Base-by-base conservation (phyloP, 2,797 vertebrate species). In the Onychomys leucogaster region DNA sequence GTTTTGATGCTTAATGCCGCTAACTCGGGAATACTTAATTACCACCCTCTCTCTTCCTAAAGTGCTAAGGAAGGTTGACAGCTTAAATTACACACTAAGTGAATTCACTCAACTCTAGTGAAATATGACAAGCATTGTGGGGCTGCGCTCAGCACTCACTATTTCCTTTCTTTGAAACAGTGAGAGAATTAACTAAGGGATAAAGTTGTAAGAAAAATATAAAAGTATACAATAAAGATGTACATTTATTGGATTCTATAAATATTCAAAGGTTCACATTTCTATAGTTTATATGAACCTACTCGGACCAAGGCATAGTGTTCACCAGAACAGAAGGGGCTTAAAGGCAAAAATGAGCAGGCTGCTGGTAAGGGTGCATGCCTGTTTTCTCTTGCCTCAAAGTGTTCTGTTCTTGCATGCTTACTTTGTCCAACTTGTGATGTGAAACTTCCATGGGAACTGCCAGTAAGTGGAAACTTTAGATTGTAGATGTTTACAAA, bases 11-110 rank as follows among this genome's bases (percentile, higher is more conserved):
- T 71, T 46, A 37, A 82, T 94, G 94, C 69, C 93, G 76, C 92
- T 75, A 94, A 94, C 69, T 93, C 77, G 77, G 89, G 93, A 87
- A 97, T 92, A 46, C 41, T 90, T 95, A 96, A 89, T 94, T 90
- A 41, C 65, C 71, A 65, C 80, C 32, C 77, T 87, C 46, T 61
- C 10, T 89, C 34, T 25, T 55, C 6, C 32, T 29, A 61, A 81
- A 85, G 61, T 95, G 78, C 67, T 82, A 65, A 94, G 86, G 81
- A 83, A 29, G 0, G 0, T 57, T 90, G 88, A 97, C 83, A 85
- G 91, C 78, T 90, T 78, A 96, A 95, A 93, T 97, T 94, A 94
- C n/a, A 88, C 17, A 63, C 78, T 92, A 78, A 78, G 37, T 85
- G 82, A 81, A 92, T 73, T 85, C 71, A 67, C 75, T 96, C 63